Evolutionary conservation across 1,140 invertebrate species (phyloP).

Genomic region (Bathynomus jamesi): DNA sequence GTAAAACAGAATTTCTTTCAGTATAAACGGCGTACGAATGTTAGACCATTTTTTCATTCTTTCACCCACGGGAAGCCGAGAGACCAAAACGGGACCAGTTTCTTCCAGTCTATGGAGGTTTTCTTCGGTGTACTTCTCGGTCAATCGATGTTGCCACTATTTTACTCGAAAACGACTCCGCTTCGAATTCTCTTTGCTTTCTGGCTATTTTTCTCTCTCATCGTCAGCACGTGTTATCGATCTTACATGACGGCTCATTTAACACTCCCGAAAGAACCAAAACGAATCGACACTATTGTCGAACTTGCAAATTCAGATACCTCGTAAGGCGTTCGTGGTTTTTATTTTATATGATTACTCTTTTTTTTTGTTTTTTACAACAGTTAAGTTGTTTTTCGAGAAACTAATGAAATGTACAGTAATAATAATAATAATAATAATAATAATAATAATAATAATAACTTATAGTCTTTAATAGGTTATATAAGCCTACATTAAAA

Average conservation of each 20-base stretch:
- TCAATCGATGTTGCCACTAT: background rate
- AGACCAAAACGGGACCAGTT: background rate
- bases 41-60: too few species aligned
- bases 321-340: background rate
- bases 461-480: too few species aligned
- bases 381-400: too few species aligned
- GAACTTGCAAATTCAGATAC: background rate
- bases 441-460: too few species aligned
- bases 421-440: too few species aligned
- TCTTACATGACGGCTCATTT: background rate
- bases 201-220: background rate
- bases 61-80: too few species aligned
- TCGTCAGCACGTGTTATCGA: background rate
- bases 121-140: background rate
- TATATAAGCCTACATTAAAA: too few species aligned
- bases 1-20: too few species aligned
- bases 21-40: too few species aligned
- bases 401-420: too few species aligned
- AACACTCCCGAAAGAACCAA: background rate
- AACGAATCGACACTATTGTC: background rate
- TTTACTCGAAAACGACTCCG: background rate
- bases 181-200: background rate
- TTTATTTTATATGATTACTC: too few species aligned
- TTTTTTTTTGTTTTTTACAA: too few species aligned
- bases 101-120: background rate